phyloP scores from a whole-genome alignment of 2,888 invertebrate species.

The Scaptomyza caliginosa region DNA sequence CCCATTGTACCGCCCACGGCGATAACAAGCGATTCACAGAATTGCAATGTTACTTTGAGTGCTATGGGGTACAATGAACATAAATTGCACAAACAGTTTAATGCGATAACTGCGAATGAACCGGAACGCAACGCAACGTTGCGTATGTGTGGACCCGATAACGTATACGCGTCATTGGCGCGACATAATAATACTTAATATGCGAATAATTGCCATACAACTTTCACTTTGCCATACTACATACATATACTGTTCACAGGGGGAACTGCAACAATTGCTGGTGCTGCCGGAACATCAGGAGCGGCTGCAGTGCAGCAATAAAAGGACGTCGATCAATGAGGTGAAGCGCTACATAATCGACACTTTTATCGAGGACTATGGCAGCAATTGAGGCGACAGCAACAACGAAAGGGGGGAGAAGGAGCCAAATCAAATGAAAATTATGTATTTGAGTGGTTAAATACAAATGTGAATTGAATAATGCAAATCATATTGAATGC shows the following conservation, averaged over 20 bases:
- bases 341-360: slow-evolving; percentile 84
- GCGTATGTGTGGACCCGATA: slow-evolving; percentile 52
- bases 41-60: slow-evolving; percentile 1
- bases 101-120: slow-evolving; percentile 37
- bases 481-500: slow-evolving; percentile 25
- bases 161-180: slow-evolving; percentile 45
- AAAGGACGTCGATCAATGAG: slow-evolving; percentile 83
- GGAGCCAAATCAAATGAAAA: slow-evolving; percentile 51
- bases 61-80: neutral
- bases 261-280: slow-evolving; percentile 82
- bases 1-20: slow-evolving; percentile 1
- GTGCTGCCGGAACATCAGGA: slow-evolving; percentile 83
- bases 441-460: slow-evolving; percentile 27
- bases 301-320: slow-evolving; percentile 82
- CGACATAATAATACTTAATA: slow-evolving; percentile 49
- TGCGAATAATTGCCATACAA: slow-evolving; percentile 45
- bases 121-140: no score
- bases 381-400: slow-evolving; percentile 73
- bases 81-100: slow-evolving; percentile 39
- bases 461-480: slow-evolving; percentile 27
- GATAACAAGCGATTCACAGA: slow-evolving; percentile 34
- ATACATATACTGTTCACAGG: slow-evolving; percentile 60
- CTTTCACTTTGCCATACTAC: neutral
- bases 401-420: no score
- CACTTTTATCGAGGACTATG: slow-evolving; percentile 84